Percentiles rank a stretch among this genome's conserved stretches.
These are phyloP conservation scores for Brachynemurus nebulosus DNA, from an alignment of 2,888 invertebrate genomes.

Conservation along the genomic window DNA sequence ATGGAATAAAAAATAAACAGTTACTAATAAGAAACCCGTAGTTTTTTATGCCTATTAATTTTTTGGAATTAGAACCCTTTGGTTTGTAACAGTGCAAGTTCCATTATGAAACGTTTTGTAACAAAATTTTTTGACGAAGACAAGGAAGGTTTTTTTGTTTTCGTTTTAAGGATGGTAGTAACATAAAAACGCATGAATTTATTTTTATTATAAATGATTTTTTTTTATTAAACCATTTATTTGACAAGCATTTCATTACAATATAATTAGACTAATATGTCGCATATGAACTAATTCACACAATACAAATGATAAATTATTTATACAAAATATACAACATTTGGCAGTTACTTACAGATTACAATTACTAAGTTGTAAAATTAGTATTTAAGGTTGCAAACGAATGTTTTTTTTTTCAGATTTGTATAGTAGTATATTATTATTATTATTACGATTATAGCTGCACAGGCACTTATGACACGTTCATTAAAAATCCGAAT, in stretches of 20 bases:
- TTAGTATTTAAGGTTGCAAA: neutral
- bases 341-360: slow-evolving; percentile 10
- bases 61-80: too few relatives aligned
- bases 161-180: neutral
- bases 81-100: too few relatives aligned
- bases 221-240: slow-evolving; percentile 11
- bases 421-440: neutral
- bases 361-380: slow-evolving; percentile 5
- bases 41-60: too few relatives aligned
- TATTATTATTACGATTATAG: neutral
- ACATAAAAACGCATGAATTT: neutral
- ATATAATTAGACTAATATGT: slow-evolving; percentile 5
- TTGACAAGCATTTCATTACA: slow-evolving; percentile 11
- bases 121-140: too few relatives aligned
- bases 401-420: neutral
- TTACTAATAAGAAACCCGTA: too few relatives aligned
- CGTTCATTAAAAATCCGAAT: slow-evolving; percentile 3
- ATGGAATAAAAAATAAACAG: too few relatives aligned
- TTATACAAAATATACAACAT: slow-evolving; percentile 10
- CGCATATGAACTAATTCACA: slow-evolving; percentile 6
- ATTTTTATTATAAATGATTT: slow-evolving; percentile 5
- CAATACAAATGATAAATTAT: slow-evolving; percentile 7
- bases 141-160: neutral
- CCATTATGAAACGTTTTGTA: too few relatives aligned
- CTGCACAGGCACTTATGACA: slow-evolving; percentile 7